Percentiles rank a stretch among this genome's conserved stretches.
Conservation (phyloP, 2,888 invertebrate genomes). For the Harpalus rubripes region DNA sequence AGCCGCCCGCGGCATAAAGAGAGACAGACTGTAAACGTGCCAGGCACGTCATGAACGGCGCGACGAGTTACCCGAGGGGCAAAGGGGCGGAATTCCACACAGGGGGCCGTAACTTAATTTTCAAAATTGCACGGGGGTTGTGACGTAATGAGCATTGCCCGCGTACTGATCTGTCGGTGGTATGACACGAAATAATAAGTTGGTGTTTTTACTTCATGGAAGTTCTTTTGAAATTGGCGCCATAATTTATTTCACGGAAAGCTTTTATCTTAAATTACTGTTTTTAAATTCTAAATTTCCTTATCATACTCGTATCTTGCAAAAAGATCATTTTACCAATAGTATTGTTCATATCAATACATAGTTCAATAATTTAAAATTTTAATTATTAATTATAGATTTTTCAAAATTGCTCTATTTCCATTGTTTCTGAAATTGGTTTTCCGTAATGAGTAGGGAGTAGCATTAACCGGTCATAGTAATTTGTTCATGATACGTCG, state of each 20-base stretch:
- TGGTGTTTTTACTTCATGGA: slow-evolving; percentile 4
- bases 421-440: not conserved
- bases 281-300: too few relatives aligned
- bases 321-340: too few relatives aligned
- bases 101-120: slow-evolving; percentile 56
- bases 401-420: not conserved
- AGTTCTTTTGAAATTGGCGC: not conserved
- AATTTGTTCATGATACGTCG: too few relatives aligned
- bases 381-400: too few relatives aligned
- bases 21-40: slow-evolving; percentile 33
- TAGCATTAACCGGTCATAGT: too few relatives aligned
- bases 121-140: slow-evolving; percentile 51
- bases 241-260: too few relatives aligned
- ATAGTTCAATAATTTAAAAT: too few relatives aligned
- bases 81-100: slow-evolving; percentile 4
- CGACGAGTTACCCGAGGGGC: not conserved
- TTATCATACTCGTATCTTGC: too few relatives aligned
- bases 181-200: slow-evolving; percentile 4
- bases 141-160: slow-evolving; percentile 25
- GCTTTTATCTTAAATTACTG: too few relatives aligned
- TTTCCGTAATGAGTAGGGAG: too few relatives aligned
- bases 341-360: too few relatives aligned
- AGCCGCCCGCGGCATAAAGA: slow-evolving; percentile 42
- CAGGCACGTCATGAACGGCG: slow-evolving; percentile 10
- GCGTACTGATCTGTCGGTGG: slow-evolving; percentile 3